Evolutionary conservation across 2,888 invertebrate genomes (phyloP).

Genomic region (Apamea epomidion): DNA sequence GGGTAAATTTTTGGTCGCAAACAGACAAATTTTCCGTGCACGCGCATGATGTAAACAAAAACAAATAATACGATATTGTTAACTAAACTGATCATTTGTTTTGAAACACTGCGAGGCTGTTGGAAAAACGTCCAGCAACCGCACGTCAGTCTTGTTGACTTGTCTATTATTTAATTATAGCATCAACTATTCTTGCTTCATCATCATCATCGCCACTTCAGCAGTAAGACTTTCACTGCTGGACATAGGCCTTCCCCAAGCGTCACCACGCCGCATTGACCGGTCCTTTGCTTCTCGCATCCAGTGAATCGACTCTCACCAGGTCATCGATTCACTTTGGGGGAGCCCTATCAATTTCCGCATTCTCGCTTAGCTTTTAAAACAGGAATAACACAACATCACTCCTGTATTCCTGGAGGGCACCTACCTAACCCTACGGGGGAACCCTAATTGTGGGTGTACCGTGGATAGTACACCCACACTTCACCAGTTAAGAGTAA

Average conservation of each 20-base stretch:
- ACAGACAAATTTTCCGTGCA: conserved; percentile 40
- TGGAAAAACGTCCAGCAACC: not conserved
- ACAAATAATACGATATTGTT: conserved; percentile 8
- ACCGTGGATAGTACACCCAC: too few species aligned
- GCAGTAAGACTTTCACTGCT: not conserved
- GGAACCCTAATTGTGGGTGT: too few species aligned
- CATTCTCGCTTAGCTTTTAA: too few species aligned
- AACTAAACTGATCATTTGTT: not conserved
- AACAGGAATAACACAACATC: too few species aligned
- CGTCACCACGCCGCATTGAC: not conserved
- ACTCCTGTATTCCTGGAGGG: too few species aligned
- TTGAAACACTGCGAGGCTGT: not conserved
- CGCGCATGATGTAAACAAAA: conserved; percentile 26
- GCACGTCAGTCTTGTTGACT: not conserved
- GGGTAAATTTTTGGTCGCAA: conserved; percentile 20
- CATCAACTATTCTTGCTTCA: not conserved
- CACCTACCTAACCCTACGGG: too few species aligned
- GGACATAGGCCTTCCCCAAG: too few species aligned
- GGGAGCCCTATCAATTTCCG: too few species aligned
- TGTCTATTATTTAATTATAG: not conserved
- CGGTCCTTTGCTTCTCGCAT: not conserved
- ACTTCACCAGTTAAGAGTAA: too few species aligned
- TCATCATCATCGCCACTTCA: not conserved
- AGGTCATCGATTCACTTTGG: too few species aligned
- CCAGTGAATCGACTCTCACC: too few species aligned